Evolutionary conservation across 64 coral and sea anemone species (phyloP).

Genomic region (Montipora sp.): DNA sequence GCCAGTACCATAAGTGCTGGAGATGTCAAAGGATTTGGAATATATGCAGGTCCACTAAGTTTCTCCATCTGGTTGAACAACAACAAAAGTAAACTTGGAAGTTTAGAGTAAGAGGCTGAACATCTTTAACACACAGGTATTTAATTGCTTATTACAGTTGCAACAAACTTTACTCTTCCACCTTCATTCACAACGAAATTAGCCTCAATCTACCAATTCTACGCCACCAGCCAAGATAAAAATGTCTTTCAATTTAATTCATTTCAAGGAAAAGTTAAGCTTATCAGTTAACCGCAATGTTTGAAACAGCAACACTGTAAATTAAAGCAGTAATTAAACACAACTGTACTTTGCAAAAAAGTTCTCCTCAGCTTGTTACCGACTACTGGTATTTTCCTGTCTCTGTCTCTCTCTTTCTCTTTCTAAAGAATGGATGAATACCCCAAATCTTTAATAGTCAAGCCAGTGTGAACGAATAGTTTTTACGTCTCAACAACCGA

Average conservation of each 20-base stretch:
- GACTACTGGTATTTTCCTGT: not conserved
- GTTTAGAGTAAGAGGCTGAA: too few species aligned
- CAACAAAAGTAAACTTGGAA: not conserved
- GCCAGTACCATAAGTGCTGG: constrained; percentile 96
- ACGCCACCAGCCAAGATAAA: not conserved
- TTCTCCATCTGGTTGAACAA: constrained; percentile 87
- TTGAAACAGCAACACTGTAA: not conserved
- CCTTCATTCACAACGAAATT: not conserved
- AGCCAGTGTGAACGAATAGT: not conserved
- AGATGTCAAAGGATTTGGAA: constrained; percentile 89
- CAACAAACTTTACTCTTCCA: not conserved
- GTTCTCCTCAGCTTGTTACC: not conserved
- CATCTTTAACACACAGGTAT: not conserved
- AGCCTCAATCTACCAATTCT: constrained; percentile 5
- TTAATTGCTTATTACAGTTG: not conserved
- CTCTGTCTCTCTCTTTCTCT: not conserved
- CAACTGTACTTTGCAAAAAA: not conserved
- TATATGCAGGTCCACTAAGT: constrained; percentile 78
- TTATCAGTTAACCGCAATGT: not conserved
- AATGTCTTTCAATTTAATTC: constrained; percentile 29
- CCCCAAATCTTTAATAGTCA: not conserved
- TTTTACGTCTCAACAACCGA: not conserved
- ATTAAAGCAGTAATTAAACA: constrained; percentile 15
- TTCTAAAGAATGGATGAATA: not conserved
- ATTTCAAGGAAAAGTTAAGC: not conserved